Base-by-base conservation (phyloP, 92 coral and sea anemone species). In the Porites rus region DNA sequence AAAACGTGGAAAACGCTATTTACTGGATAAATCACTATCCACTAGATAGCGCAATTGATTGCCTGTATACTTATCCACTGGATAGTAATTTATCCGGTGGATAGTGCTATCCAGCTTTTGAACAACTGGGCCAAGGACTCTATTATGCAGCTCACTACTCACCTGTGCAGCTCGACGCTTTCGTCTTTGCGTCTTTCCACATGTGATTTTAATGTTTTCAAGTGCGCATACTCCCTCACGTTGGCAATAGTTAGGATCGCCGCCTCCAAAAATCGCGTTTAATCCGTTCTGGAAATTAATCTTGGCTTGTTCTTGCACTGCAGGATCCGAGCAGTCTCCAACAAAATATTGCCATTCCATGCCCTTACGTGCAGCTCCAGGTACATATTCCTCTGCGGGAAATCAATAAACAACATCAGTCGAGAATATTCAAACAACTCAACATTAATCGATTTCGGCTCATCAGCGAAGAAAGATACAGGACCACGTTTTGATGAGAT, bases 311-410 rank as follows among this genome's bases (percentile, higher is more conserved):
- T 17, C 24, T 58, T 97, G 98, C 46, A 94, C 97, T 1, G 79
- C 82, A 1, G 93, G 96, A 83, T 94, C 88, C 7, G 89, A 82
- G 65, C 99, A 97, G 85, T 97, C 91, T 1, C 99, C 99, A 31
- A 89, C 82, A 76, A 88, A 93, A 67, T 97, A 97, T 74, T 97
- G 98, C 93, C 96, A 97, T 67, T 90, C 98, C 94, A 97, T 88
- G 19, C 99, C 99, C 73, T 95, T 95, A 4, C 91, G 75, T 4
- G 93, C 95, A 5, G 95, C 97, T 4, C 93, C 92, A 10, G 98
- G 98, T 6, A 90, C 90, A 59, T 87, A 91, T 73, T 66, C 93
- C 93, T 91, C 93, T 91, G 85, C 18, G 51, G 67, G 25, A 28
- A 56, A 16, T 56, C 61, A 56, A 10, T 56, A 10, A 56, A 2